Evolutionary conservation across 2,797 vertebrate species (phyloP), one percentile per base, ranked within the genome.

Genomic region (Tinamus major): DNA sequence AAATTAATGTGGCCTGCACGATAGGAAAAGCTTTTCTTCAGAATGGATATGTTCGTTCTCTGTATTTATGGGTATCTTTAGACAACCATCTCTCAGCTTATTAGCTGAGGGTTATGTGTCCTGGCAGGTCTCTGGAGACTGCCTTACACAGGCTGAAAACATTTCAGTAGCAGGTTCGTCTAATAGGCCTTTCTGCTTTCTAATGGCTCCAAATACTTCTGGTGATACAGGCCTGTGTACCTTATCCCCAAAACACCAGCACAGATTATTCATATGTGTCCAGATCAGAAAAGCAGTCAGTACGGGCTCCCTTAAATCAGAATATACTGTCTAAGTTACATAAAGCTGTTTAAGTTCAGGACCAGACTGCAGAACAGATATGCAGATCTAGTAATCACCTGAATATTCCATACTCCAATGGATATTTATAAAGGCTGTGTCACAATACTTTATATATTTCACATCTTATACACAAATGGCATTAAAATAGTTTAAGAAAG

Each of bases 101-200:
- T 92, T 95, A 95, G 72, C 1, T 0, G 37, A 77, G 53, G 85
- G 71, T 79, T 91, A n/a, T 42, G 26, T 48, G 53, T 94, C 79
- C 85, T 79, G 77, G 74, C 37, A 76, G 72, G 55, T 85, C 94
- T 91, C 94, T n/a, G 42, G 92, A 93, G 94, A 69, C 37, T 20
- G 5, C 13, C 48, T 55, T 85, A 72, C 63, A 83, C 69, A 85
- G 87, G 46, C 72, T 2, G 5, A 76, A 94, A 91, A 79, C 62
- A 74, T 77, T 87, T 77, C 58, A 79, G 87, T 58, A 81, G 82
- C 85, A 82, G 44, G 84, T 89, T 77, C 85, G 84, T 80, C 63
- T 95, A 93, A 93, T 44, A 87, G 86, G 82, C 48, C 63, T 89
- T 92, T 94, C 75, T 93, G 59, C 79, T 93, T 90, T 71, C 84